Percentiles rank a stretch among this genome's conserved stretches.
phyloP scores from a whole-genome alignment of 1,140 invertebrate genomes.

The Papilio machaon region DNA sequence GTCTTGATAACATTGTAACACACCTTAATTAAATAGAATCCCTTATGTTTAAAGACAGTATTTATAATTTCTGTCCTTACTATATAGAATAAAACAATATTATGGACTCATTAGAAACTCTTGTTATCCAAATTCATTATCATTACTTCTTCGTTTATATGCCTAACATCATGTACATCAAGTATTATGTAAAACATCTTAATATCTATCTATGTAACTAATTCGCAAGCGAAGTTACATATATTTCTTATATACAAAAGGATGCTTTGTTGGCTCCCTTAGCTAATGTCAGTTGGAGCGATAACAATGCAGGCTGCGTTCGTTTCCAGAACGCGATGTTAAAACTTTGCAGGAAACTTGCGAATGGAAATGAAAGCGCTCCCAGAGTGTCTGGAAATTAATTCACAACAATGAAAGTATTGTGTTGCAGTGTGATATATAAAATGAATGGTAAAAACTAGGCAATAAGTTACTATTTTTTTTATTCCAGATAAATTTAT shows the following conservation, averaged over 20 bases:
- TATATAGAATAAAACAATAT: no score
- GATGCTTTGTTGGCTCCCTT: constrained; percentile 8
- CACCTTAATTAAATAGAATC: no score
- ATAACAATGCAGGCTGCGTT: constrained; percentile 16
- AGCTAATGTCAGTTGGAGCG: constrained; percentile 8
- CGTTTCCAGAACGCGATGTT: constrained; percentile 4
- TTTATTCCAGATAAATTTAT: no score
- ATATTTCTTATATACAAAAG: neutral
- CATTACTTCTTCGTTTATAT: no score
- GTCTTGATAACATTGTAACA: no score
- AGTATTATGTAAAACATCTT: neutral
- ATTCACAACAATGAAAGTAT: constrained; percentile 22
- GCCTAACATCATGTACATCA: neutral
- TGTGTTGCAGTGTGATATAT: neutral
- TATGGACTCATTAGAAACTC: no score
- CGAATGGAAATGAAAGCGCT: constrained; percentile 12
- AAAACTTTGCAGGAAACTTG: constrained; percentile 20
- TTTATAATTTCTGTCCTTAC: no score
- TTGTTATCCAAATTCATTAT: no score
- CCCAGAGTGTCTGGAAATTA: neutral
- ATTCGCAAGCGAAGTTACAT: neutral
- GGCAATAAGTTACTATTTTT: neutral
- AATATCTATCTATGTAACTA: neutral
- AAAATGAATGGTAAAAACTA: neutral
- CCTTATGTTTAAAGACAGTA: no score